Base-by-base conservation (phyloP, 2,113 vertebrate genomes). In the Chaetura pelagica region DNA sequence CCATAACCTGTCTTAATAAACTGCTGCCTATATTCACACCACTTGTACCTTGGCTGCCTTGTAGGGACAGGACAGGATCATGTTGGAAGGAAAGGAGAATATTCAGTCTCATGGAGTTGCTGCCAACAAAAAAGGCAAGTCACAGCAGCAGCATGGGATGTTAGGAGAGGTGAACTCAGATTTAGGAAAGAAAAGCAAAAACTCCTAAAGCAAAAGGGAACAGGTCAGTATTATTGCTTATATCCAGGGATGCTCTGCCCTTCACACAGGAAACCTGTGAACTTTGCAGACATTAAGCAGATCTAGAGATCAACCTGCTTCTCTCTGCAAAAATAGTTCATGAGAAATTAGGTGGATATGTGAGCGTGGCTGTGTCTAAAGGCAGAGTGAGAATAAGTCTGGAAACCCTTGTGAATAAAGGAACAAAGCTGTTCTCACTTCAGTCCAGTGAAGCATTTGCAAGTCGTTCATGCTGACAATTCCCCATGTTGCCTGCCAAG, bases 161-260 rank as follows among this genome's bases (percentile, higher is more conserved):
- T 6, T 81, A 44, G 73, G 63, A 75, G 30, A 78, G 19, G 16
- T 29, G 68, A 88, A n/a, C 17, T 42, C 29, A 52, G 57, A 40
- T 26, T 68, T 13, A 57, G 48, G 61, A 15, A 30, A 66, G 51
- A 73, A 77, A 82, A 69, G 35, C 59, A 88, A 85, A 62, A 87
- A 34, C 5, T 35, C 29, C 55, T 63, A 30, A 20, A 12, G 42
- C 30, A 89, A 81, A 77, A 0, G 13, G 34, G 64, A 83, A 52
- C 49, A 76, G 64, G 76, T 81, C 84, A 63, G 23, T 18, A 54
- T 95, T 91, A 94, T 40, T 92, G 89, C 75, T 92, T 55, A 35
- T 35, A 72, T 12, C 19, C 29, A 22, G 48, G 46, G 62, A 34
- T 49, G 58, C 58, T 63, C 48, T 83, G 62, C 42, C 40, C 74